Conservation (phyloP, 1,140 invertebrate genomes). For the Caenorhabditis inopinata region DNA sequence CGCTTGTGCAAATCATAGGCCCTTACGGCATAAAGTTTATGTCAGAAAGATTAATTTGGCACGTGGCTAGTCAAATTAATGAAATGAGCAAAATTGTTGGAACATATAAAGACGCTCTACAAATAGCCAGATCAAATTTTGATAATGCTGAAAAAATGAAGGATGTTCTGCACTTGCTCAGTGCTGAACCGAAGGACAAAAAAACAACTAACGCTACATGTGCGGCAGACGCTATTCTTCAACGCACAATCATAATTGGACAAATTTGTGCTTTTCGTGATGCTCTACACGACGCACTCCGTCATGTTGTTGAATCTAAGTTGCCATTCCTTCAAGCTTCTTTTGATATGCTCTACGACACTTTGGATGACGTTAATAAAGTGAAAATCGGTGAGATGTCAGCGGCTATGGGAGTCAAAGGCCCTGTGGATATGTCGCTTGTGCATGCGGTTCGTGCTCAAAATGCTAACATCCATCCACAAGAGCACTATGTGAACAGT, state of each 20-base stretch:
- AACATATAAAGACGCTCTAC: conserved; percentile 81
- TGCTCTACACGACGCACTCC: conserved; percentile 84
- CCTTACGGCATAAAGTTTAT: conserved; percentile 97
- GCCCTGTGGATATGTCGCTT: conserved; percentile 90
- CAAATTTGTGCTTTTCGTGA: conserved; percentile 92
- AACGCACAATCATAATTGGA: conserved; percentile 95
- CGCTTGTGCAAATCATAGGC: conserved; percentile 93
- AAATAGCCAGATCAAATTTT: conserved; percentile 87
- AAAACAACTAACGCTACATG: conserved; percentile 18
- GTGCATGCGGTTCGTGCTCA: conserved; percentile 81
- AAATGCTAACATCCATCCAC: conserved; percentile 71
- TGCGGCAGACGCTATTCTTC: conserved; percentile 72
- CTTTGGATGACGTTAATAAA: conserved; percentile 84
- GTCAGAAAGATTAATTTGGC: conserved; percentile 95
- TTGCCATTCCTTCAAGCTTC: conserved; percentile 64
- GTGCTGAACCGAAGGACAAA: conserved; percentile 67
- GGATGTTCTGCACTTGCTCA: conserved; percentile 77
- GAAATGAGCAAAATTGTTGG: conserved; percentile 77
- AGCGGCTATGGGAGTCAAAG: conserved; percentile 85
- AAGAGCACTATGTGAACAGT: conserved; percentile 88
- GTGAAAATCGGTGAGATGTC: conserved; percentile 94
- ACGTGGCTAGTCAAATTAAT: conserved; percentile 92
- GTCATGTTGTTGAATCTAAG: conserved; percentile 4
- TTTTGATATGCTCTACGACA: conserved; percentile 88
- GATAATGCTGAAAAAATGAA: conserved; percentile 97